Percentiles rank a stretch among this genome's conserved stretches.
phyloP scores from a whole-genome alignment of 2,888 invertebrate genomes.

The Catocala sponsa region DNA sequence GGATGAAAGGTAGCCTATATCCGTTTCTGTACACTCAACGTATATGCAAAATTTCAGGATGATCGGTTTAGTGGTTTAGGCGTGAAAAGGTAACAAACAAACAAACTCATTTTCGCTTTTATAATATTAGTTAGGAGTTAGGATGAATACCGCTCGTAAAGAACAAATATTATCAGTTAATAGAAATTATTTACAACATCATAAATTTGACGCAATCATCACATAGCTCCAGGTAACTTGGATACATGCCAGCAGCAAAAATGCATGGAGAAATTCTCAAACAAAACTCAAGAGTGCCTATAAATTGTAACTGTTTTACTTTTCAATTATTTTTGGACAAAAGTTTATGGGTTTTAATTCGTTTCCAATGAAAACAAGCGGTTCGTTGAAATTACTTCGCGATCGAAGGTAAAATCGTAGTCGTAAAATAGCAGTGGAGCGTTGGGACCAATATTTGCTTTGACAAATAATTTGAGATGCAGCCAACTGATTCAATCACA shows the following conservation, averaged over 20 bases:
- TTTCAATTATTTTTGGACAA: constrained; percentile 39
- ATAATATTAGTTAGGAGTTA: too few relatives aligned
- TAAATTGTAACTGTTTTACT: constrained; percentile 39
- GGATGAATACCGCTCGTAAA: constrained; percentile 32
- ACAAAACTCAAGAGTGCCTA: constrained; percentile 25
- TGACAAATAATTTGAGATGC: constrained; percentile 8
- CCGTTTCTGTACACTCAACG: too few relatives aligned
- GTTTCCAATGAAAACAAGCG: constrained; percentile 31
- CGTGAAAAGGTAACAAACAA: too few relatives aligned
- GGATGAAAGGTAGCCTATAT: too few relatives aligned
- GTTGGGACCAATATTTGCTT: too few relatives aligned
- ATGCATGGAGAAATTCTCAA: constrained; percentile 29
- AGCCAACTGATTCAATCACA: background rate
- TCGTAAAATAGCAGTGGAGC: too few relatives aligned
- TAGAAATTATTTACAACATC: constrained; percentile 40
- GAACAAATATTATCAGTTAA: constrained; percentile 28
- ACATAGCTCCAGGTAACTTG: constrained; percentile 36
- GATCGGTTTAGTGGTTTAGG: too few relatives aligned
- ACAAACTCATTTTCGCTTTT: too few relatives aligned
- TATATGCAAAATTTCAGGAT: too few relatives aligned
- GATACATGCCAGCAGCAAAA: constrained; percentile 33
- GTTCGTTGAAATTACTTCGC: too few relatives aligned
- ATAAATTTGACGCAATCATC: constrained; percentile 47
- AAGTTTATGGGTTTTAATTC: constrained; percentile 33
- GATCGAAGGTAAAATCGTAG: too few relatives aligned